phyloP scores from a whole-genome alignment of 2,797 vertebrate species.

The Helostoma temminkii region DNA sequence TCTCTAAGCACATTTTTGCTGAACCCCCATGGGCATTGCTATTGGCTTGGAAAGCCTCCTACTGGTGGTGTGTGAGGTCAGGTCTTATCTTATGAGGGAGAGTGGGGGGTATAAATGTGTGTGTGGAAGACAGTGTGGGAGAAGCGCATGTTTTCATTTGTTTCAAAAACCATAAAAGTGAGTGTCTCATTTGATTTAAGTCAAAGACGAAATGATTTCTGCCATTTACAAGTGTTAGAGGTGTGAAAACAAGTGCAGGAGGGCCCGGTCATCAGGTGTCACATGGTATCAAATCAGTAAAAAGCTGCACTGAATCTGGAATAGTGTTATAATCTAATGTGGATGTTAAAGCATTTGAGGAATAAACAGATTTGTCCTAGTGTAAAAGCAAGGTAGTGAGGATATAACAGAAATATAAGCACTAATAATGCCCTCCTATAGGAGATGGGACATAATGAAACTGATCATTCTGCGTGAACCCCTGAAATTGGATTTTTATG shows the following conservation, averaged over 20 bases:
- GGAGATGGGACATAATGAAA: constrained; percentile 70
- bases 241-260: constrained; percentile 26
- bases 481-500: constrained; percentile 73
- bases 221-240: constrained; percentile 33
- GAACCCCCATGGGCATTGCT: constrained; percentile 48
- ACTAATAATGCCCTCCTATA: constrained; percentile 58
- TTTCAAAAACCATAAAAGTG: constrained; percentile 9
- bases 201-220: constrained; percentile 40
- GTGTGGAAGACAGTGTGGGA: background rate
- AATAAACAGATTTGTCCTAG: constrained; percentile 48
- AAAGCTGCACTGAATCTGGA: constrained; percentile 20
- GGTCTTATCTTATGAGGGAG: constrained; percentile 12
- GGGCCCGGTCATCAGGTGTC: constrained; percentile 22
- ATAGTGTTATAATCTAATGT: background rate
- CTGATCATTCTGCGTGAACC: constrained; percentile 73
- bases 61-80: constrained; percentile 52
- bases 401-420: constrained; percentile 59
- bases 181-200: constrained; percentile 37
- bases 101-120: constrained; percentile 8
- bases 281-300: constrained; percentile 39
- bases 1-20: constrained; percentile 63
- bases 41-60: constrained; percentile 59
- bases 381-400: constrained; percentile 41
- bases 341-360: constrained; percentile 37
- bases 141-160: constrained; percentile 5